phyloP scores from a whole-genome alignment of 2,113 vertebrate species.

The Burhinus bistriatus region DNA sequence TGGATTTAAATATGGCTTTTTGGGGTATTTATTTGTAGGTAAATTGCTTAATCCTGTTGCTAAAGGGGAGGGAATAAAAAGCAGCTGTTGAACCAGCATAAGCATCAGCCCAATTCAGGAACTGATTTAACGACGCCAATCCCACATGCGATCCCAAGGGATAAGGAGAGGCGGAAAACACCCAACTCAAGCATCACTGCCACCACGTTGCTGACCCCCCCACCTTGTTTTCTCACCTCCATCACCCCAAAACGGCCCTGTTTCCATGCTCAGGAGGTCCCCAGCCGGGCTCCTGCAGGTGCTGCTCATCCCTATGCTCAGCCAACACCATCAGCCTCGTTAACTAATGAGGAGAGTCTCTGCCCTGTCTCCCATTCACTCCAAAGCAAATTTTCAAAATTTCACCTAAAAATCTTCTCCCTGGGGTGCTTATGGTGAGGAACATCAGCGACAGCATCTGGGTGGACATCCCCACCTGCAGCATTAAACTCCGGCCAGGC shows the following conservation, averaged over 20 bases:
- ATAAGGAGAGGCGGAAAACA: background rate
- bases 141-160: background rate
- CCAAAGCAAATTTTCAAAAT: no score
- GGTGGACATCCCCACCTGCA: no score
- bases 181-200: background rate
- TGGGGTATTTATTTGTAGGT: background rate
- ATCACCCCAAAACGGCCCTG: background rate
- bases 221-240: background rate
- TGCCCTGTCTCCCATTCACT: no score
- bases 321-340: no score
- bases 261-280: fast-evolving
- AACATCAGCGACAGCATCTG: no score
- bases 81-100: background rate
- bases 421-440: no score
- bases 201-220: no score
- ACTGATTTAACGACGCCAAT: background rate
- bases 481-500: no score
- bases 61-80: background rate
- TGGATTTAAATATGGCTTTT: background rate
- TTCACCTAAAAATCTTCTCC: no score
- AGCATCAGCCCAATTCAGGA: background rate
- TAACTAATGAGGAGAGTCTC: no score
- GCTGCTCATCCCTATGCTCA: no score
- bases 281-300: no score
- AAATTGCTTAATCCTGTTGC: background rate